phyloP scores from a whole-genome alignment of 2,888 invertebrate genomes.

The Rhingia campestris region DNA sequence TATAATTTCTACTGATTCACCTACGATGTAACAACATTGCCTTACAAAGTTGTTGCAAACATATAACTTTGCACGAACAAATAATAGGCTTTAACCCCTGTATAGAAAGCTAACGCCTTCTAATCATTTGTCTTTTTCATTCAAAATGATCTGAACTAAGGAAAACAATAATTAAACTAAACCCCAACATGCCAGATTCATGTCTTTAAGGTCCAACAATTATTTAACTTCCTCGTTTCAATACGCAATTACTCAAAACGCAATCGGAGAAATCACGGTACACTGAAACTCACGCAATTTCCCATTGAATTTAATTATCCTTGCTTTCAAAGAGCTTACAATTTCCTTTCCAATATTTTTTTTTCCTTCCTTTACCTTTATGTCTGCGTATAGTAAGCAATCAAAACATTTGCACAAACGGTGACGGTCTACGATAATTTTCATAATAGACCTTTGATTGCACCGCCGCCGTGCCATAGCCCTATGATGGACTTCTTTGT shows the following conservation, averaged over 20 bases:
- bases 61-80: too few species aligned
- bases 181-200: too few species aligned
- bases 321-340: constrained; percentile 8
- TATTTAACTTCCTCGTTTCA: not conserved
- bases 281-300: constrained; percentile 39
- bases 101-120: too few species aligned
- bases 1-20: too few species aligned
- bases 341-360: constrained; percentile 6
- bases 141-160: too few species aligned
- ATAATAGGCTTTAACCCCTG: too few species aligned
- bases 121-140: too few species aligned
- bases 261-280: constrained; percentile 8
- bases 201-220: not conserved
- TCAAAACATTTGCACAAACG: constrained; percentile 25
- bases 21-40: too few species aligned
- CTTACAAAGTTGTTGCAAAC: too few species aligned
- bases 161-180: too few species aligned
- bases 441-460: constrained; percentile 38
- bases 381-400: constrained; percentile 14
- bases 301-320: constrained; percentile 34
- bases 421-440: constrained; percentile 19
- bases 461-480: not conserved
- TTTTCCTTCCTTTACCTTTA: not conserved
- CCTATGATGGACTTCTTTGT: constrained; percentile 24
- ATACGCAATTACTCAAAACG: constrained; percentile 9